These are phyloP conservation scores for Berghia stephanieae DNA, from an alignment of 1,140 invertebrate species.

Conservation along the genomic window DNA sequence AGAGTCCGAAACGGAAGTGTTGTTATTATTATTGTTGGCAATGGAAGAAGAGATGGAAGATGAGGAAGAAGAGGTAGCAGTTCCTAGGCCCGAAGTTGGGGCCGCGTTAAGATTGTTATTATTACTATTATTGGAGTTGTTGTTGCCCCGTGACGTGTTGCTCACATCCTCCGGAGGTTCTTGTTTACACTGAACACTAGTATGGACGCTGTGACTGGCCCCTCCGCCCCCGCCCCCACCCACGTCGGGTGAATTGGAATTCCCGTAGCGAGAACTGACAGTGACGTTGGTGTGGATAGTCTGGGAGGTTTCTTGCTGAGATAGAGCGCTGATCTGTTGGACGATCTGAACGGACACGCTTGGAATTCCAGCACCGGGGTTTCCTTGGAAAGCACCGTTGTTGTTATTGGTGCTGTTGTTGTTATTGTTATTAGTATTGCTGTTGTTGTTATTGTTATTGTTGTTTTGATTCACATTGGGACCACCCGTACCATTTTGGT, in stretches of 20 bases:
- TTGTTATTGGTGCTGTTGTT: conserved; percentile 38
- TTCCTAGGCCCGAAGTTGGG: too few relatives aligned
- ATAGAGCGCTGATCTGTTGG: conserved; percentile 86
- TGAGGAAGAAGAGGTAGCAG: too few relatives aligned
- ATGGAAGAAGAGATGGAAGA: too few relatives aligned
- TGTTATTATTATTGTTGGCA: too few relatives aligned
- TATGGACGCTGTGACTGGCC: conserved; percentile 54
- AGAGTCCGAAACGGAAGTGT: too few relatives aligned
- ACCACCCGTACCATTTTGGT: conserved; percentile 39
- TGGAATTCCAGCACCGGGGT: conserved; percentile 50
- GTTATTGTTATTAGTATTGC: neutral
- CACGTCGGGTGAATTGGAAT: neutral
- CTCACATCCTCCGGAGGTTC: conserved; percentile 77
- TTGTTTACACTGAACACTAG: conserved; percentile 80
- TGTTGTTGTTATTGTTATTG: conserved; percentile 23
- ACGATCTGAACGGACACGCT: conserved; percentile 90
- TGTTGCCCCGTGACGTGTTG: too few relatives aligned
- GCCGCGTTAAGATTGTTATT: too few relatives aligned
- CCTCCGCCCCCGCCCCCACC: neutral
- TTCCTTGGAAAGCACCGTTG: conserved; percentile 29
- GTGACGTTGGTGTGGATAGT: conserved; percentile 93
- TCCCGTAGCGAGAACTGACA: conserved; percentile 75
- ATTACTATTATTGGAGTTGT: too few relatives aligned
- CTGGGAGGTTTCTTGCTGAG: conserved; percentile 81
- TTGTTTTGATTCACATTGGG: too few relatives aligned